Evolutionary conservation across 2,113 vertebrate genomes (phyloP).

Genomic region (Phasianus colchicus): DNA sequence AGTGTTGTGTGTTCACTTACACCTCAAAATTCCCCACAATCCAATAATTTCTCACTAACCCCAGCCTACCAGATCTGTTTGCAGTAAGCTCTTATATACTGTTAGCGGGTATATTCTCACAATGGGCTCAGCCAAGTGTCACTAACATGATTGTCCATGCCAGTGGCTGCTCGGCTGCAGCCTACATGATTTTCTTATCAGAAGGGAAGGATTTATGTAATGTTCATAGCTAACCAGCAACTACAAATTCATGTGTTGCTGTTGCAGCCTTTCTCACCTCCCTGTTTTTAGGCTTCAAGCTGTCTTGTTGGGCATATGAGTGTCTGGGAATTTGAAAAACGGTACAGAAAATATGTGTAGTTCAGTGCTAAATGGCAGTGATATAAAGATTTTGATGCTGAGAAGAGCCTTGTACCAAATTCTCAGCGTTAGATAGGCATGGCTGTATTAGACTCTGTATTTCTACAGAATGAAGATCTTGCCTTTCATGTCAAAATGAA

Average conservation of each 20-base stretch:
- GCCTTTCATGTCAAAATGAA: neutral
- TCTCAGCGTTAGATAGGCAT: neutral
- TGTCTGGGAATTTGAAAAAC: slow-evolving; percentile 4
- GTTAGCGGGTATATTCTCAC: slow-evolving; percentile 12
- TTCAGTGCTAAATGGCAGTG: neutral
- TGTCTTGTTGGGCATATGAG: neutral
- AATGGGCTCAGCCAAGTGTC: slow-evolving; percentile 48
- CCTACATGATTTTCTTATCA: slow-evolving; percentile 38
- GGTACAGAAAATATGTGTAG: neutral
- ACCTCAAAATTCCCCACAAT: slow-evolving; percentile 24
- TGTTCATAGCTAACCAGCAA: slow-evolving; percentile 31
- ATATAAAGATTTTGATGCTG: neutral
- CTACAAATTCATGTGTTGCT: slow-evolving; percentile 23
- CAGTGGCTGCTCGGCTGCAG: slow-evolving; percentile 67
- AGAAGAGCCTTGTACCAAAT: neutral
- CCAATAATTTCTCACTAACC: slow-evolving; percentile 11
- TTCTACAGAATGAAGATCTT: neutral
- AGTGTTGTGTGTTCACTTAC: neutral
- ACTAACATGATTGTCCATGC: slow-evolving; percentile 61
- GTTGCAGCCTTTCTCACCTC: neutral
- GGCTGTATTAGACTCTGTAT: neutral
- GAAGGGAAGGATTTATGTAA: slow-evolving; percentile 42
- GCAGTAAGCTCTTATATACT: slow-evolving; percentile 30
- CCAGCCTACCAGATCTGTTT: slow-evolving; percentile 20
- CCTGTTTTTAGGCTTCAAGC: neutral